Conservation (phyloP, 1,140 invertebrate species). For the Brachionus asplanchnoidis region DNA sequence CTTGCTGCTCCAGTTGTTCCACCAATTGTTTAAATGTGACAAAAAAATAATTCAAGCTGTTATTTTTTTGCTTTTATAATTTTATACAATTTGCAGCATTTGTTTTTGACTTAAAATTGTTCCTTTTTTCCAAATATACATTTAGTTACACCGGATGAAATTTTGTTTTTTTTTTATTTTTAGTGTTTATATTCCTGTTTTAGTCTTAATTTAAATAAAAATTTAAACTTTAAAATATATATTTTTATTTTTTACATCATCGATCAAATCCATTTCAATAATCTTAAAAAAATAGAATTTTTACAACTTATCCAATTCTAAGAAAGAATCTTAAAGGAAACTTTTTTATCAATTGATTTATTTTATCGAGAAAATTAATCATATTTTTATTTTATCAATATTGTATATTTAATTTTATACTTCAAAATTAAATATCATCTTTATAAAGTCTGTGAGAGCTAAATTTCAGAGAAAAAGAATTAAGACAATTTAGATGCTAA, state of each 20-base stretch:
- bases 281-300: not conserved
- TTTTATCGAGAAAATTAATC: too few species aligned
- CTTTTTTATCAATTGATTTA: not conserved
- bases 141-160: not conserved
- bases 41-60: not conserved
- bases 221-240: not conserved
- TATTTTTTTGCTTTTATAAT: conserved; percentile 29
- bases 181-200: conserved; percentile 25
- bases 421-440: not conserved
- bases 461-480: not conserved
- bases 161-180: conserved; percentile 11
- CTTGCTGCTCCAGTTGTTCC: conserved; percentile 25
- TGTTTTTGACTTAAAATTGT: conserved; percentile 10
- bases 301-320: too few species aligned
- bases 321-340: too few species aligned
- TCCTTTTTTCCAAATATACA: not conserved
- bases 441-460: too few species aligned
- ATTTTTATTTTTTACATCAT: not conserved
- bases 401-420: too few species aligned
- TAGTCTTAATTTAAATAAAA: conserved; percentile 34
- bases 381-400: too few species aligned
- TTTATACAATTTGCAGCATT: conserved; percentile 34
- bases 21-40: conserved; percentile 26
- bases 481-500: not conserved
- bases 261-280: too few species aligned